Evolutionary conservation across 2,113 vertebrate species (phyloP).

Genomic region (Condylura cristata): DNA sequence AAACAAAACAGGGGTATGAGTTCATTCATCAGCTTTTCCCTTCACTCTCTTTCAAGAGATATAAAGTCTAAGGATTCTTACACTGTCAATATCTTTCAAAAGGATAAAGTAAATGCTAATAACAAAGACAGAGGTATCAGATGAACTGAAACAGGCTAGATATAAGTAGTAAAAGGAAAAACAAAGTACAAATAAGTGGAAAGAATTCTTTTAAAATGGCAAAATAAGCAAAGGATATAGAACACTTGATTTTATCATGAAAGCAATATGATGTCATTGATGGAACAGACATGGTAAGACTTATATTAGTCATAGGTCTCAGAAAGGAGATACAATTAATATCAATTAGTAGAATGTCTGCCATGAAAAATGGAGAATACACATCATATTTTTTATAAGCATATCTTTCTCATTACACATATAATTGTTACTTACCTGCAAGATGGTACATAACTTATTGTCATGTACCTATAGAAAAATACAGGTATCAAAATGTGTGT

Average conservation of each 20-base stretch:
- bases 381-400: background rate
- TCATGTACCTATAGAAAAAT: background rate
- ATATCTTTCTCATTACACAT: background rate
- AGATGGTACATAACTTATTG: background rate
- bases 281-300: background rate
- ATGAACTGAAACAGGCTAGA: background rate
- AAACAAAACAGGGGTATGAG: rapidly evolving
- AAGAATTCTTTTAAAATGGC: background rate
- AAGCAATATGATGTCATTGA: background rate
- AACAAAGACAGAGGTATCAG: background rate
- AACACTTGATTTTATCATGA: background rate
- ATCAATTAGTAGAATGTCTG: background rate
- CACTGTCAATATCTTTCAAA: background rate
- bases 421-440: background rate
- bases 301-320: background rate
- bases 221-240: background rate
- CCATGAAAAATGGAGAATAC: background rate
- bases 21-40: background rate
- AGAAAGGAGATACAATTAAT: background rate
- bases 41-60: background rate
- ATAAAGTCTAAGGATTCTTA: no score
- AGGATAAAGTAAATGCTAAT: background rate
- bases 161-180: background rate
- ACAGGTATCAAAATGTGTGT: background rate
- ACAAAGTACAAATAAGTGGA: background rate